Percentiles rank a stretch among this genome's conserved stretches.
phyloP scores from a whole-genome alignment of 2,888 invertebrate species.

The Troides oblongomaculatus region DNA sequence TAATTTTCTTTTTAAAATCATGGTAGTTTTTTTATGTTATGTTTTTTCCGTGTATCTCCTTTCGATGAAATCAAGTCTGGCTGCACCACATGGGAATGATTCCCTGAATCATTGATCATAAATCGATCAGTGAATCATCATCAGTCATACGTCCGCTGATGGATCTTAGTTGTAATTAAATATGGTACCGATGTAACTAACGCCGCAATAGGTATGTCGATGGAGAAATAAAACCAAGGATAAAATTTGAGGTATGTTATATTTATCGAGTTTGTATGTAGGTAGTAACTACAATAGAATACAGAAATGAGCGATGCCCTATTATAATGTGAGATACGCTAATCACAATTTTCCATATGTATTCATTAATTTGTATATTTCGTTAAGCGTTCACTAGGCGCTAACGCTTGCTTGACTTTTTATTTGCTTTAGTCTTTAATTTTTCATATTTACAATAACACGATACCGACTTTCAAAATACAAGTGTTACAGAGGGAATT shows the following conservation, averaged over 20 bases:
- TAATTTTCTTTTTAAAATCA: too few species aligned
- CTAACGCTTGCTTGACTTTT: conserved; percentile 56
- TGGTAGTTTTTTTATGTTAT: too few species aligned
- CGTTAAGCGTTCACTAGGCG: conserved; percentile 73
- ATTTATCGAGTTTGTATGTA: conserved; percentile 80
- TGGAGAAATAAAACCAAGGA: conserved; percentile 47
- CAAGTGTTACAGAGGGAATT: conserved; percentile 2
- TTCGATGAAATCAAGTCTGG: too few species aligned
- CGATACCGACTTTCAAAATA: conserved; percentile 36
- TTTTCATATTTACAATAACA: conserved; percentile 73
- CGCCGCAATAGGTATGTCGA: not conserved
- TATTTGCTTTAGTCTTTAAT: conserved; percentile 68
- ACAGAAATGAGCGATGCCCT: conserved; percentile 76
- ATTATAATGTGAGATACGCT: conserved; percentile 69
- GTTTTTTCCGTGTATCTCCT: too few species aligned
- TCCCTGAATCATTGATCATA: too few species aligned
- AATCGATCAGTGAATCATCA: too few species aligned
- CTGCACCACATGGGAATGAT: too few species aligned
- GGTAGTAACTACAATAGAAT: conserved; percentile 78
- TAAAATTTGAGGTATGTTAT: conserved; percentile 77
- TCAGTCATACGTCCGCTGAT: too few species aligned
- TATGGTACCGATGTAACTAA: too few species aligned
- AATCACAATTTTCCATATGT: conserved; percentile 78
- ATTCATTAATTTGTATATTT: conserved; percentile 74
- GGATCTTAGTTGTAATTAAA: too few species aligned